These are phyloP conservation scores for Smithornis capensis DNA, from an alignment of 2,113 vertebrate genomes.

Conservation along the genomic window DNA sequence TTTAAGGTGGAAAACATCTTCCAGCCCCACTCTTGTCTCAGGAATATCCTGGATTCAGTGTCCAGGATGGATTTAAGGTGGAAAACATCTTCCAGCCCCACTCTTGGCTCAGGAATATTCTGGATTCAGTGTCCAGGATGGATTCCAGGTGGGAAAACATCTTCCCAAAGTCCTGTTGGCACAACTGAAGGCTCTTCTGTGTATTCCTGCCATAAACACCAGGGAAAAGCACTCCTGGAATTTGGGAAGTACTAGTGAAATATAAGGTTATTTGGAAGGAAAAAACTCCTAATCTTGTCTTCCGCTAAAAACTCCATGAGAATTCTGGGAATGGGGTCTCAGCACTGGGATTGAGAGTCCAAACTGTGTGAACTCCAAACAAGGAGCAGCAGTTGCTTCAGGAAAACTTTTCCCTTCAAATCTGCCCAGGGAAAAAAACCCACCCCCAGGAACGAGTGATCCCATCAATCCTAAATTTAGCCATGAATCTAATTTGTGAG, in stretches of 20 bases:
- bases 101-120: background rate
- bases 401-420: background rate
- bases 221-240: background rate
- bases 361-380: background rate
- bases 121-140: background rate
- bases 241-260: background rate
- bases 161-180: background rate
- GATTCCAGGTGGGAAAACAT: background rate
- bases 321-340: background rate
- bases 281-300: background rate
- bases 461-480: slow-evolving; percentile 35
- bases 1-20: too few relatives aligned
- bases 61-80: background rate
- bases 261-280: background rate
- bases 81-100: too few relatives aligned
- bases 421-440: background rate
- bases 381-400: background rate
- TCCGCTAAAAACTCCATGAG: background rate
- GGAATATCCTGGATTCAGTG: background rate
- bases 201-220: background rate
- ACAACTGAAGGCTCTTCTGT: background rate
- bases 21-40: background rate
- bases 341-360: accelerated
- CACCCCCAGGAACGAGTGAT: background rate
- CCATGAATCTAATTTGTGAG: background rate